A percentile compares a stretch with the other conserved stretches of the same genome.
phyloP scores from a whole-genome alignment of 2,113 vertebrate species.

The Callionymus lyra region DNA sequence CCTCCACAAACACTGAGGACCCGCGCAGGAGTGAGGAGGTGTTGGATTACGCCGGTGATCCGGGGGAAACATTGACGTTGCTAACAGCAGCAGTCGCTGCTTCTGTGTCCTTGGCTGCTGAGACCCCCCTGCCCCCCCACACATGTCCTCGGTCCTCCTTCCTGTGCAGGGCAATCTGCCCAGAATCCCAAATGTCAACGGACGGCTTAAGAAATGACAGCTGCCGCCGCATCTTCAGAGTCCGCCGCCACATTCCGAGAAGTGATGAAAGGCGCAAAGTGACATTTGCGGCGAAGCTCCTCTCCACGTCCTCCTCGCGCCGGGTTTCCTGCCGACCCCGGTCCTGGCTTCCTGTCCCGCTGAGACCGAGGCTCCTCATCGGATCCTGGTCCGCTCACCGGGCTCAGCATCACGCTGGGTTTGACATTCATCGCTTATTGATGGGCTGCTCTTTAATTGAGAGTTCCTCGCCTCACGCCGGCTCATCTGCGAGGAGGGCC shows the following conservation, averaged over 20 bases:
- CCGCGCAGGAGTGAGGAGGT: no score
- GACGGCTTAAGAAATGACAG: slow-evolving; percentile 54
- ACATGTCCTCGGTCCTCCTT: slow-evolving; percentile 20
- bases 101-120: no score
- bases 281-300: slow-evolving; percentile 58
- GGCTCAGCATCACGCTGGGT: slow-evolving; percentile 57
- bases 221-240: slow-evolving; percentile 54
- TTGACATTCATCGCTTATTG: slow-evolving; percentile 76
- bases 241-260: slow-evolving; percentile 36
- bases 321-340: slow-evolving; percentile 16
- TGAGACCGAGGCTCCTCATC: slow-evolving; percentile 36
- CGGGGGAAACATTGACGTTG: no score
- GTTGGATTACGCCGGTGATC: no score
- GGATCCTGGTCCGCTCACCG: slow-evolving; percentile 41
- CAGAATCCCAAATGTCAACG: slow-evolving; percentile 49
- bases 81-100: no score
- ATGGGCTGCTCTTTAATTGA: slow-evolving; percentile 63
- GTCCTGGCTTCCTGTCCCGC: slow-evolving; percentile 31
- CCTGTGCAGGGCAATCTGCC: slow-evolving; percentile 35
- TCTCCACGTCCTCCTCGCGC: slow-evolving; percentile 28
- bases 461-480: slow-evolving; percentile 46
- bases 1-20: no score
- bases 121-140: no score
- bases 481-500: slow-evolving; percentile 30
- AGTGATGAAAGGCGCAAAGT: slow-evolving; percentile 44